Evolutionary conservation across 2,888 invertebrate species (phyloP).

Genomic region (Atherix ibis): DNA sequence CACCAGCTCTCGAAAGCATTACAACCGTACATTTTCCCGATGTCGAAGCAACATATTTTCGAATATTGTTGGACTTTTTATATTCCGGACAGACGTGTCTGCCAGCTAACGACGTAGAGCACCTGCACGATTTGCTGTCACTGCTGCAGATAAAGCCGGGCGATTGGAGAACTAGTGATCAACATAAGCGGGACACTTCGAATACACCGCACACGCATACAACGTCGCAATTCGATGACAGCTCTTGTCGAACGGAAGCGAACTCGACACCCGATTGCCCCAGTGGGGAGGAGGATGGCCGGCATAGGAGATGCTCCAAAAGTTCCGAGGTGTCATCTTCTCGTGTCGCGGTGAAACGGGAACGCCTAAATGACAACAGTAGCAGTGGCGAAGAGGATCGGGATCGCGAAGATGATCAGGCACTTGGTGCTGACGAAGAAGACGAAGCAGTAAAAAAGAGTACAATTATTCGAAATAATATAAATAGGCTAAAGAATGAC

Average conservation of each 20-base stretch:
- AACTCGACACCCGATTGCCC: slow-evolving; percentile 21
- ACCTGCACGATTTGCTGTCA: slow-evolving; percentile 68
- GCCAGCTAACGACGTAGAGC: slow-evolving; percentile 49
- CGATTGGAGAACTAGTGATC: slow-evolving; percentile 44
- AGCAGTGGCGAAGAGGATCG: slow-evolving; percentile 12
- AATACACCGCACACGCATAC: slow-evolving; percentile 37
- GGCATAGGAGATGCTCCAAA: slow-evolving; percentile 11
- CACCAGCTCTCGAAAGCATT: slow-evolving; percentile 50
- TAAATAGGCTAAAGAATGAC: slow-evolving; percentile 12
- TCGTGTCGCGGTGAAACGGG: slow-evolving; percentile 11
- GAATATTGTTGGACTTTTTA: slow-evolving; percentile 66
- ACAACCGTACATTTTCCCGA: slow-evolving; percentile 75
- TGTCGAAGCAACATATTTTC: slow-evolving; percentile 62
- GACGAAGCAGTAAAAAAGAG: slow-evolving; percentile 6
- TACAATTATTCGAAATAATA: slow-evolving; percentile 8
- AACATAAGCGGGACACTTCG: slow-evolving; percentile 23
- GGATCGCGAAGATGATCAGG: slow-evolving; percentile 29
- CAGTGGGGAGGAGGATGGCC: slow-evolving; percentile 36
- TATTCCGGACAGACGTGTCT: slow-evolving; percentile 66
- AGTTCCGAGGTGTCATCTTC: slow-evolving; percentile 13
- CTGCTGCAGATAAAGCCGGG: slow-evolving; percentile 74
- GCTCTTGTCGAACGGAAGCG: slow-evolving; percentile 14
- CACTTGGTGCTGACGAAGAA: slow-evolving; percentile 17
- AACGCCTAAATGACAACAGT: slow-evolving; percentile 10
- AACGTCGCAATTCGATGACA: slow-evolving; percentile 29